These are phyloP conservation scores for Ictalurus furcatus DNA, from an alignment of 2,113 vertebrate genomes.

Conservation along the genomic window DNA sequence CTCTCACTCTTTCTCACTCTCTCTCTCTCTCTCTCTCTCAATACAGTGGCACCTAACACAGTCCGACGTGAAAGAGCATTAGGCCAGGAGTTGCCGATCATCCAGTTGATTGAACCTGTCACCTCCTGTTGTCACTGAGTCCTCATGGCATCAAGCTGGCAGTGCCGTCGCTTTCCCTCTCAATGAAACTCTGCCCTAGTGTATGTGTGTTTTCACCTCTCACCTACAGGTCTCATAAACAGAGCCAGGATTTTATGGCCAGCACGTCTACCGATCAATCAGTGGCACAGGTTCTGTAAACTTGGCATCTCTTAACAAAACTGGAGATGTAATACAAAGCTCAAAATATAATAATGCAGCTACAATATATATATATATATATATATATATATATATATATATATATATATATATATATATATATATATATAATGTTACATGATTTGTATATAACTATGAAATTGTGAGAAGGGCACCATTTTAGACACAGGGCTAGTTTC, in stretches of 20 bases:
- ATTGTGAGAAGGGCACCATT: neutral
- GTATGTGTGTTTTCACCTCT: conserved; percentile 50
- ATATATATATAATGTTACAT: too few species aligned
- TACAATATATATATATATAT: neutral
- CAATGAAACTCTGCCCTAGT: conserved; percentile 43
- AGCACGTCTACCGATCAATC: conserved; percentile 35
- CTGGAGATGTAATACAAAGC: neutral
- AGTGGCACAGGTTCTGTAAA: neutral
- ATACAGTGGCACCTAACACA: conserved; percentile 57
- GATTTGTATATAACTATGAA: too few species aligned
- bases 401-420: too few species aligned
- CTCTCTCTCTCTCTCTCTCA: neutral
- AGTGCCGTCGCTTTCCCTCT: conserved; percentile 24
- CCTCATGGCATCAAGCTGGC: conserved; percentile 56
- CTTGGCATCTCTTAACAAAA: neutral
- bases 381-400: too few species aligned
- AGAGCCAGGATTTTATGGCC: conserved; percentile 13
- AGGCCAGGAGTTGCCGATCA: conserved; percentile 62
- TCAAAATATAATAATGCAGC: neutral
- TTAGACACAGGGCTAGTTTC: neutral
- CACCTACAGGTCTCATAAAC: conserved; percentile 17
- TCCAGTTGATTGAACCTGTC: conserved; percentile 68
- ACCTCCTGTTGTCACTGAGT: conserved; percentile 63
- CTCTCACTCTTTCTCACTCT: neutral
- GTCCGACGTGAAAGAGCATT: conserved; percentile 73